Evolutionary conservation across 2,888 invertebrate genomes (phyloP).

Genomic region (Crepidodera aurea): DNA sequence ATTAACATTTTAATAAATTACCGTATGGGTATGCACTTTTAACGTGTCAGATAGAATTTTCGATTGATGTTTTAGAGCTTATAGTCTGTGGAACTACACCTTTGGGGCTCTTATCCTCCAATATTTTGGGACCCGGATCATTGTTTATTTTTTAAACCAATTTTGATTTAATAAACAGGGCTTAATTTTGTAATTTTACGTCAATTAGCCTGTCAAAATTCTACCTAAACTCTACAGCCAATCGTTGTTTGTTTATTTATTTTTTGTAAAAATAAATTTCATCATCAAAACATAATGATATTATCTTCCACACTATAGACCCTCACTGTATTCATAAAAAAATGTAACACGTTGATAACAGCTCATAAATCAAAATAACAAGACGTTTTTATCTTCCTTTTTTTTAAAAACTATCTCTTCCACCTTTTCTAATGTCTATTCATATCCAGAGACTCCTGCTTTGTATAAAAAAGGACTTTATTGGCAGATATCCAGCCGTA

Average conservation of each 20-base stretch:
- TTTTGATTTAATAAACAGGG: too few species aligned
- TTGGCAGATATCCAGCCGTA: constrained; percentile 25
- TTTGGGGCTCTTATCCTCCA: too few species aligned
- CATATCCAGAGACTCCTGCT: constrained; percentile 13
- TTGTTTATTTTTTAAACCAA: too few species aligned
- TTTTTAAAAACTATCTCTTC: constrained; percentile 8
- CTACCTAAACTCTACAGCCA: too few species aligned
- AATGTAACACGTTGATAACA: constrained; percentile 1
- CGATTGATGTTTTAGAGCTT: background rate
- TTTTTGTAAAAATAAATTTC: too few species aligned
- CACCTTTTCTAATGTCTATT: constrained; percentile 23
- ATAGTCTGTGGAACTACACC: too few species aligned
- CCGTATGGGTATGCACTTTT: constrained; percentile 1
- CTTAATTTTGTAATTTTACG: too few species aligned
- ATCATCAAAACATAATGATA: too few species aligned
- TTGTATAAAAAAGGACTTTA: constrained; percentile 23
- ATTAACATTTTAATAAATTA: constrained; percentile 29
- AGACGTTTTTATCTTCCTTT: background rate
- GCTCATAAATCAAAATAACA: constrained; percentile 13
- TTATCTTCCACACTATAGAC: too few species aligned
- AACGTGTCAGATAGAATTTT: constrained; percentile 4
- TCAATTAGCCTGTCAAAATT: too few species aligned
- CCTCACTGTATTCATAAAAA: background rate
- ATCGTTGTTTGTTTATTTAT: too few species aligned
- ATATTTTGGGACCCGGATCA: too few species aligned